Conservation (phyloP, 2,113 vertebrate genomes). For the Oryzias melastigma region DNA sequence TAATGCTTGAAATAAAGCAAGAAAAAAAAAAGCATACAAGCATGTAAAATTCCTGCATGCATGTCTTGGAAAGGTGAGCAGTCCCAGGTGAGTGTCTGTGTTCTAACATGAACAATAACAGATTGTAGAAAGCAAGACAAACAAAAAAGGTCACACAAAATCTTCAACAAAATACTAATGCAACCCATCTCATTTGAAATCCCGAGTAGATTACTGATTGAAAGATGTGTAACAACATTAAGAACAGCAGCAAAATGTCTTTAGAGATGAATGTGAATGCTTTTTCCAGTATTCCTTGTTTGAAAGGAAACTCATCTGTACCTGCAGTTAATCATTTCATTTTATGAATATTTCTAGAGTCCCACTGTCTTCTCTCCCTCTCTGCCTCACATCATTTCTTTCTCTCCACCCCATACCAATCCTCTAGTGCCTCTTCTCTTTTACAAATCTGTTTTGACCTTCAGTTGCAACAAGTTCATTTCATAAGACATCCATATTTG, state of each 20-base stretch:
- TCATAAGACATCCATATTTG: conserved; percentile 58
- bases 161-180: too few relatives aligned
- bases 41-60: too few relatives aligned
- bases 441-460: conserved; percentile 66
- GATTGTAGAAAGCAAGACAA: too few relatives aligned
- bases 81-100: too few relatives aligned
- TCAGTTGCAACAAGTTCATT: conserved; percentile 59
- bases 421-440: neutral
- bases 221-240: neutral
- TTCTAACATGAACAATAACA: too few relatives aligned
- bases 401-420: conserved; percentile 7
- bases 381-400: conserved; percentile 29
- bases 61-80: too few relatives aligned
- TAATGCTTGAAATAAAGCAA: too few relatives aligned
- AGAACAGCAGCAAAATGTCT: neutral
- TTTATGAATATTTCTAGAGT: conserved; percentile 63
- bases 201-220: too few relatives aligned
- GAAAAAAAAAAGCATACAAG: too few relatives aligned
- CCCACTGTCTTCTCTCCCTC: conserved; percentile 12
- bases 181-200: too few relatives aligned
- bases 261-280: neutral
- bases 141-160: too few relatives aligned
- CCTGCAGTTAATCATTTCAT: conserved; percentile 49
- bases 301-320: neutral
- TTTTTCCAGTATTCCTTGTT: neutral